A percentile compares a stretch with the other conserved stretches of the same genome.
Conservation (phyloP, 2,797 vertebrate species). For the Furcifer pardalis region DNA sequence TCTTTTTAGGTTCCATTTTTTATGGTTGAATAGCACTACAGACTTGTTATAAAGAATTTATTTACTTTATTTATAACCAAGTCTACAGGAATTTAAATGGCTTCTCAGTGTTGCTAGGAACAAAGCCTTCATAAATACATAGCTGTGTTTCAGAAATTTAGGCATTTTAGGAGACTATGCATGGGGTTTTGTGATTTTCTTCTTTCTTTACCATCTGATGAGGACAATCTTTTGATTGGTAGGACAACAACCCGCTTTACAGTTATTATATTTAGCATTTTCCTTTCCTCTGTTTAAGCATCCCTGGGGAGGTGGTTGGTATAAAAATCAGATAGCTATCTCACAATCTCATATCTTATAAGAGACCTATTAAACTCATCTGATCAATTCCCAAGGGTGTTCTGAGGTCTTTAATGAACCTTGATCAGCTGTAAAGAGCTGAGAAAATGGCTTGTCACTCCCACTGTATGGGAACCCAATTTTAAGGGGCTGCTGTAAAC, state of each 20-base stretch:
- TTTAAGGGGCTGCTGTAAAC: constrained; percentile 56
- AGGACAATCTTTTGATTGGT: neutral
- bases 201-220: neutral
- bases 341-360: constrained; percentile 23
- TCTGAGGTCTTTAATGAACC: constrained; percentile 35
- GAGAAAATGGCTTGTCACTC: constrained; percentile 46
- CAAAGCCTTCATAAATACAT: constrained; percentile 4
- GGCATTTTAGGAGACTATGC: neutral
- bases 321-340: neutral
- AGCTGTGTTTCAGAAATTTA: constrained; percentile 13
- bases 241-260: constrained; percentile 27
- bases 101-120: constrained; percentile 5
- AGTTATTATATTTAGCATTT: neutral
- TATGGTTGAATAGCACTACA: constrained; percentile 39
- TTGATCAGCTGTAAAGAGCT: constrained; percentile 10
- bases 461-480: neutral
- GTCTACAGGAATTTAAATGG: constrained; percentile 29
- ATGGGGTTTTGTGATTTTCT: neutral
- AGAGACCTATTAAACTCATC: constrained; percentile 18
- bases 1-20: constrained; percentile 40
- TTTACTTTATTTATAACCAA: constrained; percentile 32
- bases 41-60: constrained; percentile 43
- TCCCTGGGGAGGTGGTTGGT: neutral
- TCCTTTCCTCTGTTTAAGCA: constrained; percentile 31
- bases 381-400: constrained; percentile 21